Percentiles rank a stretch among this genome's conserved stretches.
Conservation (phyloP, 2,113 vertebrate genomes). For the Piprites chloris region DNA sequence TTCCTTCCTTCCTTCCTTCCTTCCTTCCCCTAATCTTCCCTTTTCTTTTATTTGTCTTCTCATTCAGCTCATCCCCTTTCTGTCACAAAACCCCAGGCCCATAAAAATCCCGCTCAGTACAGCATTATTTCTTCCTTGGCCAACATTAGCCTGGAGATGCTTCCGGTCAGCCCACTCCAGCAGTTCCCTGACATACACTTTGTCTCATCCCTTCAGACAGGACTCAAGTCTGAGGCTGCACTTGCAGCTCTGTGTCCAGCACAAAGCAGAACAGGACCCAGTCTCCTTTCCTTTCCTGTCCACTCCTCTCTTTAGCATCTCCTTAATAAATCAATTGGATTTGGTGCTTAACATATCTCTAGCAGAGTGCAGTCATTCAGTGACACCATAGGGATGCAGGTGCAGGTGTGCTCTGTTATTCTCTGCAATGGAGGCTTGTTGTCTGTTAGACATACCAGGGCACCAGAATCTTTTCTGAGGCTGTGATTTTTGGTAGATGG, state of each 20-base stretch:
- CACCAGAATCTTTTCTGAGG: background rate
- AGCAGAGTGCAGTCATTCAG: background rate
- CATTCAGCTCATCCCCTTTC: background rate
- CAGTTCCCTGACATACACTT: fast-evolving
- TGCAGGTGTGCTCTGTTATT: background rate
- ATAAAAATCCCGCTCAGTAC: background rate
- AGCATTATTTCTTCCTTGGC: background rate
- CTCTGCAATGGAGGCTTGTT: fast-evolving
- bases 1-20: background rate
- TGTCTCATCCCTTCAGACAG: background rate
- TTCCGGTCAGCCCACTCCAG: fast-evolving
- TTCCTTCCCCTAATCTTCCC: background rate
- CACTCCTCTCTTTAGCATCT: background rate
- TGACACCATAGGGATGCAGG: background rate
- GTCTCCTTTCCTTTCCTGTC: background rate
- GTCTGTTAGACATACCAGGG: background rate
- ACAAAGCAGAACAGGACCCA: background rate
- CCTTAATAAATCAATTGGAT: background rate
- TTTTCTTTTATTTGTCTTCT: background rate
- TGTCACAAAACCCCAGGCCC: background rate
- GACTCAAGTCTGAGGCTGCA: background rate
- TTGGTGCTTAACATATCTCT: background rate
- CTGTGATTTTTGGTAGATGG: background rate
- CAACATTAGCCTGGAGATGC: background rate
- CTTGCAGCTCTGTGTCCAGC: background rate